Evolutionary conservation across 2,797 vertebrate genomes (phyloP).

Genomic region (Lycodopsis pacificus): DNA sequence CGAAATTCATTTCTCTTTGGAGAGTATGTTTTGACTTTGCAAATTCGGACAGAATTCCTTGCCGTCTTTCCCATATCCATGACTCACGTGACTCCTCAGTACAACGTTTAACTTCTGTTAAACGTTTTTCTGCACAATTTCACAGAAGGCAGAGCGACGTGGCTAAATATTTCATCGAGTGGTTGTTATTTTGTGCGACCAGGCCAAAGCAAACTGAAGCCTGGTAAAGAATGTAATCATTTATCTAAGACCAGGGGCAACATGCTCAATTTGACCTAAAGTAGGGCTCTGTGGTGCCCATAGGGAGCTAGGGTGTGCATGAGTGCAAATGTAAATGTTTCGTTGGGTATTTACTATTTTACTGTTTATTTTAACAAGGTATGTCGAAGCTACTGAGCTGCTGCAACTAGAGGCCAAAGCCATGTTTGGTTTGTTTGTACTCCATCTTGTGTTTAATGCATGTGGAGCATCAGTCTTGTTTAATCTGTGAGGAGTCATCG

Average conservation of each 20-base stretch:
- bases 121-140: conserved; percentile 78
- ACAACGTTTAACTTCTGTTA: conserved; percentile 59
- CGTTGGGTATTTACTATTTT: conserved; percentile 30
- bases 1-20: conserved; percentile 64
- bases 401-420: conserved; percentile 45
- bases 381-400: conserved; percentile 50
- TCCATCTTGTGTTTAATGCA: conserved; percentile 46
- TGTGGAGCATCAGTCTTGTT: conserved; percentile 18
- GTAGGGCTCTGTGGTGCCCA: conserved; percentile 68
- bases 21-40: conserved; percentile 46
- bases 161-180: conserved; percentile 77
- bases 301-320: conserved; percentile 53
- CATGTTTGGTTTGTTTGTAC: conserved; percentile 55
- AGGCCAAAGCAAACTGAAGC: conserved; percentile 81
- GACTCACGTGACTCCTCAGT: conserved; percentile 50
- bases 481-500: conserved; percentile 28
- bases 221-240: conserved; percentile 81
- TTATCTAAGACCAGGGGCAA: conserved; percentile 79
- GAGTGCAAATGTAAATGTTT: conserved; percentile 61
- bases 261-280: conserved; percentile 82
- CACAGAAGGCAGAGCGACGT: conserved; percentile 61
- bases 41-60: conserved; percentile 71
- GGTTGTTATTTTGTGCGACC: conserved; percentile 73
- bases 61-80: conserved; percentile 76
- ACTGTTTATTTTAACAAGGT: conserved; percentile 28